Evolutionary conservation across 1,140 invertebrate species (phyloP).

Genomic region (Brachionus asplanchnoidis): DNA sequence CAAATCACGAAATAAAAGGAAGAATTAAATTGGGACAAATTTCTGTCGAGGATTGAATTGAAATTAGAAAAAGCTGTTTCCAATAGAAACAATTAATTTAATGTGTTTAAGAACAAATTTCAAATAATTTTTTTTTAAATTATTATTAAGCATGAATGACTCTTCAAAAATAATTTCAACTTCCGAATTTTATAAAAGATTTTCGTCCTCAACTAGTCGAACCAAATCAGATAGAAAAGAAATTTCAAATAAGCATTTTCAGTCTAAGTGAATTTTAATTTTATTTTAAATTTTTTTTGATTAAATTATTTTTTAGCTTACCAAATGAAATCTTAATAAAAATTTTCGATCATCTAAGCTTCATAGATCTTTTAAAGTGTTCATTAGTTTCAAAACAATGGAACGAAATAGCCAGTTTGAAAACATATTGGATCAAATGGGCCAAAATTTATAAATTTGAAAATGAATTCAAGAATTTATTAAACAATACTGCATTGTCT

Average conservation of each 20-base stretch:
- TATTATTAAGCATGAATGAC: not conserved
- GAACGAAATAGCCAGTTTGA: not conserved
- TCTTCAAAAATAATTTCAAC: not conserved
- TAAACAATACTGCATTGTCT: not conserved
- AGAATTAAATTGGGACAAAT: not conserved
- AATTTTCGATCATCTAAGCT: not conserved
- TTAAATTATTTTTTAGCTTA: not conserved
- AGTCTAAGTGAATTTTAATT: not conserved
- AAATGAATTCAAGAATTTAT: not conserved
- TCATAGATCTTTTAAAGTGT: conserved; percentile 5
- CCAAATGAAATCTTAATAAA: conserved; percentile 19
- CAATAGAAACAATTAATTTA: not conserved
- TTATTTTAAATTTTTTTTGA: not conserved
- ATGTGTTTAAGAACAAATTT: not conserved
- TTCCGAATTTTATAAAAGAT: not conserved
- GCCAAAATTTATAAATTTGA: not conserved
- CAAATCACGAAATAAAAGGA: no score
- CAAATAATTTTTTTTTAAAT: not conserved
- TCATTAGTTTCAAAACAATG: not conserved
- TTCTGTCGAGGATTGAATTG: not conserved
- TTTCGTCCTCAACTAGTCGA: not conserved
- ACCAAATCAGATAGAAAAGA: not conserved
- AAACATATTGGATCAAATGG: not conserved
- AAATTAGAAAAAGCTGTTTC: not conserved
- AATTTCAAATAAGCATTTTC: not conserved